Evolutionary conservation across 2,113 vertebrate genomes (phyloP).

Genomic region (Alligator sinensis): DNA sequence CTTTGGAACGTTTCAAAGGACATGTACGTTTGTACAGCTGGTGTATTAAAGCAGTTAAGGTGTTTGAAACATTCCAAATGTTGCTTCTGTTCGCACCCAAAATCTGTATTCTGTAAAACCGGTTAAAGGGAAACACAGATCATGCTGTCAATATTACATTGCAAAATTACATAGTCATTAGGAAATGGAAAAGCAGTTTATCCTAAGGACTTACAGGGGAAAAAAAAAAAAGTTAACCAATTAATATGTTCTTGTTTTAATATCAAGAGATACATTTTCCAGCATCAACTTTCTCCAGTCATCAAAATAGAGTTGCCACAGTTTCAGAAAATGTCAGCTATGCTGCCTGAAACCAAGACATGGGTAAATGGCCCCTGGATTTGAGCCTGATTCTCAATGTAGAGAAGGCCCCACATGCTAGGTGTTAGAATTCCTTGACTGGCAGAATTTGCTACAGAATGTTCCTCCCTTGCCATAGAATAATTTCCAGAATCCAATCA

Average conservation of each 20-base stretch:
- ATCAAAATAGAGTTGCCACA: neutral
- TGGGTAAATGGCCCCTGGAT: neutral
- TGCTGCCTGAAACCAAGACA: neutral
- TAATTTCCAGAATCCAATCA: neutral
- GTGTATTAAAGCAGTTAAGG: too few relatives aligned
- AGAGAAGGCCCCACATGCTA: neutral
- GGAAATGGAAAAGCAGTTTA: neutral
- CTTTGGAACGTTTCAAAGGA: too few relatives aligned
- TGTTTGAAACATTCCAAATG: too few relatives aligned
- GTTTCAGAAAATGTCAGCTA: fast-evolving
- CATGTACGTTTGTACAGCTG: neutral
- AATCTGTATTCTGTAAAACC: fast-evolving
- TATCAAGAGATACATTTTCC: neutral
- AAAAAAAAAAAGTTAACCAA: neutral
- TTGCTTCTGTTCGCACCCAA: too few relatives aligned
- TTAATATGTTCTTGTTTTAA: neutral
- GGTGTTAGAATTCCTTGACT: neutral
- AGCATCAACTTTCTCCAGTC: neutral
- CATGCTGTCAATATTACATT: neutral
- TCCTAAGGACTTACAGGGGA: neutral
- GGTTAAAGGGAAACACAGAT: neutral
- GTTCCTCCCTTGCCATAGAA: neutral
- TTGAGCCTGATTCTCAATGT: neutral
- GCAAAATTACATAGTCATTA: neutral
- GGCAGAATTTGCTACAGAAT: neutral